Evolutionary conservation across 2,888 invertebrate species (phyloP).

Genomic region (Hydroisotoma schaefferi): DNA sequence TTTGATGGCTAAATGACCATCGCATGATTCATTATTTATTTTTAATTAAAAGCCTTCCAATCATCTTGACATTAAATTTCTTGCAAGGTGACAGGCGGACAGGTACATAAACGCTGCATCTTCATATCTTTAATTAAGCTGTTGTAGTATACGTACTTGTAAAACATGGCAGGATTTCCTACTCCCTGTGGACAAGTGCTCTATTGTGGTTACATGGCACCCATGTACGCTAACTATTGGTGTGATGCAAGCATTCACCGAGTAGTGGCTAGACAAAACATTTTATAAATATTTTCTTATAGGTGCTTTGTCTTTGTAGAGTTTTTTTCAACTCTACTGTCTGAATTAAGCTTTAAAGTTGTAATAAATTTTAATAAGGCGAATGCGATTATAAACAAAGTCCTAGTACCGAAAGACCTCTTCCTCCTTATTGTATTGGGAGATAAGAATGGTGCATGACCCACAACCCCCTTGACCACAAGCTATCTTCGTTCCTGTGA

Average conservation of each 20-base stretch:
- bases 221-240: constrained; percentile 85
- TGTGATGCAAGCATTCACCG: constrained; percentile 85
- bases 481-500: constrained; percentile 88
- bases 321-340: neutral
- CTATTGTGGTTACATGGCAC: constrained; percentile 83
- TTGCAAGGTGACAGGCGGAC: no score
- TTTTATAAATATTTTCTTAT: neutral
- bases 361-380: no score
- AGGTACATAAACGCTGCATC: no score
- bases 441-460: constrained; percentile 91
- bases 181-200: constrained; percentile 82
- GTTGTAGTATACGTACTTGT: constrained; percentile 26
- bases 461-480: constrained; percentile 95
- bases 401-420: constrained; percentile 51
- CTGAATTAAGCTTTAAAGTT: neutral
- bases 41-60: no score
- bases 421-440: constrained; percentile 62
- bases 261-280: constrained; percentile 62
- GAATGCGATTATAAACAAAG: neutral
- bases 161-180: constrained; percentile 52
- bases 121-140: neutral
- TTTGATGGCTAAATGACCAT: neutral
- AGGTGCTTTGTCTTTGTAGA: neutral
- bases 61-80: neutral
- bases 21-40: no score